Evolutionary conservation across 23 tunicate species (phyloP).

Genomic region (Styela clava): DNA sequence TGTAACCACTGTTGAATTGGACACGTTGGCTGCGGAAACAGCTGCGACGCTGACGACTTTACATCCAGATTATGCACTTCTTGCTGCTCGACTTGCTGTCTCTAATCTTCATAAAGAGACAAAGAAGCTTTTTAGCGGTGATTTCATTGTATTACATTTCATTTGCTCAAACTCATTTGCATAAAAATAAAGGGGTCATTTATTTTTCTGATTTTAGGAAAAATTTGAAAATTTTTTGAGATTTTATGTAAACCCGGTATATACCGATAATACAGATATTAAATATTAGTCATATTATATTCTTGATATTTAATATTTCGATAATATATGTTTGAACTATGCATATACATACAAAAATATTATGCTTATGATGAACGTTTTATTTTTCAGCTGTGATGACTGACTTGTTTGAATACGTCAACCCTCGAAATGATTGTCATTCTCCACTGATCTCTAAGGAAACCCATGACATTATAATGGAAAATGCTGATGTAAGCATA

Average conservation of each 20-base stretch:
- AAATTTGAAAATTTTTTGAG: too few relatives aligned
- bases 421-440: slow-evolving; percentile 78
- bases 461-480: slow-evolving; percentile 74
- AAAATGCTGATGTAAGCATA: slow-evolving; percentile 80
- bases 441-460: slow-evolving; percentile 80
- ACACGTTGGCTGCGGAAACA: slow-evolving; percentile 96
- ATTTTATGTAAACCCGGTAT: too few relatives aligned
- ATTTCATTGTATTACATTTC: neutral
- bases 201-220: slow-evolving; percentile 15
- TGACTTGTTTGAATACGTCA: slow-evolving; percentile 66
- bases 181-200: neutral
- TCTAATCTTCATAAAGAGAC: slow-evolving; percentile 99
- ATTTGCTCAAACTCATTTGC: neutral
- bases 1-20: slow-evolving; percentile 93
- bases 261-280: too few relatives aligned
- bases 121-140: slow-evolving; percentile 82
- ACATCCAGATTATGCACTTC: slow-evolving; percentile 99
- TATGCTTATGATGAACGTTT: too few relatives aligned
- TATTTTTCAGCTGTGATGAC: slow-evolving; percentile 85
- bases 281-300: too few relatives aligned
- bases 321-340: too few relatives aligned
- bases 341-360: too few relatives aligned
- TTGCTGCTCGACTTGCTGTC: slow-evolving; percentile 97
- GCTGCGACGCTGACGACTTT: slow-evolving; percentile 99
- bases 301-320: too few relatives aligned